These are phyloP conservation scores for Nephrotoma appendiculata DNA, from an alignment of 2,888 invertebrate species.

Conservation along the genomic window DNA sequence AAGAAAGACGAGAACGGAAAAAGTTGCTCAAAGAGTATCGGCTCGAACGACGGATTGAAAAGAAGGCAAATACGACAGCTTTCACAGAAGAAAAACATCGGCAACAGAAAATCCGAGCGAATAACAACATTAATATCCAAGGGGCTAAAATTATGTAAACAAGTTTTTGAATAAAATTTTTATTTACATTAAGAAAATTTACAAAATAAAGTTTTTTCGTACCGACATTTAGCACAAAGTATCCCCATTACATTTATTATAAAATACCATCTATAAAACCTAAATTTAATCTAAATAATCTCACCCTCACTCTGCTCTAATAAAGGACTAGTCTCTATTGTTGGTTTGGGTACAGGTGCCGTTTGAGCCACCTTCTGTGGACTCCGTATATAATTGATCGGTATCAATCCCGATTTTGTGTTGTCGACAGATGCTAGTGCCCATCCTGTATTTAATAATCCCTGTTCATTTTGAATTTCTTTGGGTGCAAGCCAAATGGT, in stretches of 20 bases:
- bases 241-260: neutral
- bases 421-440: constrained; percentile 44
- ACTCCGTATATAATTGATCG: constrained; percentile 40
- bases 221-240: neutral
- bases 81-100: constrained; percentile 76
- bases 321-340: neutral
- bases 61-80: constrained; percentile 63
- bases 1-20: constrained; percentile 66
- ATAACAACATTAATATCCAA: constrained; percentile 59
- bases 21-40: constrained; percentile 62
- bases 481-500: constrained; percentile 68
- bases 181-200: neutral
- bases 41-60: constrained; percentile 62
- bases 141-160: constrained; percentile 48
- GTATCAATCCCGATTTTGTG: constrained; percentile 45
- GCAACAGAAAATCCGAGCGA: constrained; percentile 61
- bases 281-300: neutral
- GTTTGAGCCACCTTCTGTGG: constrained; percentile 6
- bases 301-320: neutral
- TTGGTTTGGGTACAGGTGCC: neutral
- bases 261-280: neutral
- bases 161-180: neutral
- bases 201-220: neutral
- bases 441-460: constrained; percentile 53
- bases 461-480: constrained; percentile 53